These are phyloP conservation scores for Proterorhinus semilunaris DNA, from an alignment of 2,113 vertebrate species.

Conservation along the genomic window DNA sequence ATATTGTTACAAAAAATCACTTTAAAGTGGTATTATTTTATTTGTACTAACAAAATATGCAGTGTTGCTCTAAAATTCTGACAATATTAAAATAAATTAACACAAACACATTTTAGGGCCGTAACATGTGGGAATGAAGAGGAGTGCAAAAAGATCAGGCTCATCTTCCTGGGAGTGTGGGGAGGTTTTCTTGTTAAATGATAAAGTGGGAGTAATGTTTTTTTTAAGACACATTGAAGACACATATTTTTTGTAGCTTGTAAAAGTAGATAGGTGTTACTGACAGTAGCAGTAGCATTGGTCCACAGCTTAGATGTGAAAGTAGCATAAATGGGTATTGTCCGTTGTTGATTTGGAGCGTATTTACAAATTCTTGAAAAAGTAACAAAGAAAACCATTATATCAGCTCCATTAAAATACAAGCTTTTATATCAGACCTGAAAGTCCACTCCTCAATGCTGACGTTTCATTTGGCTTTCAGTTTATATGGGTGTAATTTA, in stretches of 20 bases:
- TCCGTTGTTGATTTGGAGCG: slow-evolving; percentile 1
- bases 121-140: slow-evolving; percentile 28
- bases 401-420: not conserved
- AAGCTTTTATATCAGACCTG: not conserved
- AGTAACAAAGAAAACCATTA: not conserved
- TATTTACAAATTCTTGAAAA: not conserved
- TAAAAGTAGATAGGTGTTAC: slow-evolving; percentile 4
- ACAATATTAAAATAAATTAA: slow-evolving; percentile 69
- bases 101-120: slow-evolving; percentile 43
- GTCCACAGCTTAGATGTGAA: not conserved
- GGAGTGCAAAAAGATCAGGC: slow-evolving; percentile 10
- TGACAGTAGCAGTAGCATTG: slow-evolving; percentile 30
- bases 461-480: not conserved
- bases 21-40: slow-evolving; percentile 41
- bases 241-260: not conserved
- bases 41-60: slow-evolving; percentile 59
- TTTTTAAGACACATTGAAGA: slow-evolving; percentile 14
- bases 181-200: slow-evolving; percentile 39
- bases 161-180: not conserved
- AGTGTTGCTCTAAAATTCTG: slow-evolving; percentile 53
- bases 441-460: not conserved
- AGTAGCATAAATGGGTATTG: slow-evolving; percentile 17
- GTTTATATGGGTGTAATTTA: not conserved
- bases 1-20: slow-evolving; percentile 3
- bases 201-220: slow-evolving; percentile 39